phyloP scores from a whole-genome alignment of 2,797 vertebrate genomes.

The Streptopelia turtur region DNA sequence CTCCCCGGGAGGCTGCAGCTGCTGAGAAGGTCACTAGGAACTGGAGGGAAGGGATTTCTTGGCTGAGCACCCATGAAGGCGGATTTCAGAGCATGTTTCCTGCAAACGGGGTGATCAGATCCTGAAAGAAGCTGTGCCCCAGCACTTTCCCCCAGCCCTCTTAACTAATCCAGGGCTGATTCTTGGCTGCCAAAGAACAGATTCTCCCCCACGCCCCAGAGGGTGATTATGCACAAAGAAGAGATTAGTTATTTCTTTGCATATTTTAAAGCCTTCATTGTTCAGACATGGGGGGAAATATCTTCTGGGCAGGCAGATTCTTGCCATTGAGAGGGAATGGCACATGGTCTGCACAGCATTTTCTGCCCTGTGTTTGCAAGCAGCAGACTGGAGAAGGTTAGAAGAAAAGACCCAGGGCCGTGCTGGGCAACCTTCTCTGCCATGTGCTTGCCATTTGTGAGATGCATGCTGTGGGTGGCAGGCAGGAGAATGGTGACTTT shows the following conservation, averaged over 20 bases:
- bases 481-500: not conserved
- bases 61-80: not conserved
- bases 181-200: not conserved
- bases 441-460: too few relatives aligned
- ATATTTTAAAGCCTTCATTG: not conserved
- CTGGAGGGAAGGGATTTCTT: not conserved
- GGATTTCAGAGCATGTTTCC: not conserved
- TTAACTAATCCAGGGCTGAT: not conserved
- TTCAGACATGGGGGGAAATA: not conserved
- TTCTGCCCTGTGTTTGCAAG: not conserved
- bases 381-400: not conserved
- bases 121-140: not conserved
- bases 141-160: not conserved
- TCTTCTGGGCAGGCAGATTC: not conserved
- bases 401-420: not conserved
- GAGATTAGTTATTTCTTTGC: not conserved
- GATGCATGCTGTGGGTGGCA: not conserved
- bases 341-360: not conserved
- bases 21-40: not conserved
- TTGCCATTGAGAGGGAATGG: not conserved
- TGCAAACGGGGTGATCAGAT: not conserved
- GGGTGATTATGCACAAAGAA: not conserved
- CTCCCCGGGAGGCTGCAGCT: not conserved
- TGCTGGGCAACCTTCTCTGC: not conserved
- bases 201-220: not conserved